phyloP scores from a whole-genome alignment of 2,888 invertebrate species.

The Lamproptera curius region DNA sequence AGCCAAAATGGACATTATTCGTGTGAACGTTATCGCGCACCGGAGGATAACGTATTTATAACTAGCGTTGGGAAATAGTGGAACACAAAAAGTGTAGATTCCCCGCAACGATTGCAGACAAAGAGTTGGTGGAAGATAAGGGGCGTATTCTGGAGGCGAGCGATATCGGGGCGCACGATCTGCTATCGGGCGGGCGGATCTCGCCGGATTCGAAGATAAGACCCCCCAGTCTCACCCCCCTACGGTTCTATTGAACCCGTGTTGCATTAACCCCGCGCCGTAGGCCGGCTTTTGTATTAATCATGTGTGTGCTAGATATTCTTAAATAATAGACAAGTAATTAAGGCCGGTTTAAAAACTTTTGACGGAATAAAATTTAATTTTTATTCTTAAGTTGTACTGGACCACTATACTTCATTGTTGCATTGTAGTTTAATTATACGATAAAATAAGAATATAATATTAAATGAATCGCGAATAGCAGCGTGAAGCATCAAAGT shows the following conservation, averaged over 20 bases:
- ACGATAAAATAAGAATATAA: background rate
- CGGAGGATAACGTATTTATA: constrained; percentile 16
- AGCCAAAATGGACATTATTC: background rate
- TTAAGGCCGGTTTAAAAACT: too few species aligned
- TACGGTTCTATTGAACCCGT: constrained; percentile 8
- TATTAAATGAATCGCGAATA: background rate
- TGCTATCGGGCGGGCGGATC: constrained; percentile 29
- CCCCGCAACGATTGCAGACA: constrained; percentile 45
- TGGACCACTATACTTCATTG: too few species aligned
- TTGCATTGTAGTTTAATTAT: too few species aligned
- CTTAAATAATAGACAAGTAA: background rate
- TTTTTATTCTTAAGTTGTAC: too few species aligned
- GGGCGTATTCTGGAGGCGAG: constrained; percentile 38
- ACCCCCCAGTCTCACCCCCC: constrained; percentile 27
- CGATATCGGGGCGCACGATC: constrained; percentile 46
- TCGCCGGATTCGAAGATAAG: constrained; percentile 54
- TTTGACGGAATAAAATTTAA: too few species aligned
- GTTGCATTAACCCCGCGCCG: background rate
- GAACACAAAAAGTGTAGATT: constrained; percentile 45
- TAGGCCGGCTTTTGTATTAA: background rate
- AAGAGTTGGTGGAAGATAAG: constrained; percentile 62
- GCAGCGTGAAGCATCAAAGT: background rate
- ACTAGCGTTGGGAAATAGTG: constrained; percentile 16
- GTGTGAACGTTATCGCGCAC: background rate
- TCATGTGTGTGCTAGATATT: background rate